phyloP scores from a whole-genome alignment of 2,888 invertebrate genomes.

The Meliscaeva auricollis region DNA sequence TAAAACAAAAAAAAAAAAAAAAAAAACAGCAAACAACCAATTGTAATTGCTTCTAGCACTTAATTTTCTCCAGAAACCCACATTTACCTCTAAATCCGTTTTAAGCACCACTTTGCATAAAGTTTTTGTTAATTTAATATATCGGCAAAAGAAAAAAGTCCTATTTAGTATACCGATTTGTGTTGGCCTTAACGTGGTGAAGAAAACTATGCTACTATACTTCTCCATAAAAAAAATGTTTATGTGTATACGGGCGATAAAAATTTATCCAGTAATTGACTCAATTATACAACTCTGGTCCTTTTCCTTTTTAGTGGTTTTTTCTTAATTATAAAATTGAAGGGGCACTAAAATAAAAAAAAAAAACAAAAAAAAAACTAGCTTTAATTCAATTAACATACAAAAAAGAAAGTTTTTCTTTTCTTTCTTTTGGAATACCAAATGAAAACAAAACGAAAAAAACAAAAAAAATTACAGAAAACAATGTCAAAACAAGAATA shows the following conservation, averaged over 20 bases:
- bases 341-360: slow-evolving; percentile 17
- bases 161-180: neutral
- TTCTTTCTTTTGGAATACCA: neutral
- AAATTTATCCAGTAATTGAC: slow-evolving; percentile 70
- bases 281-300: slow-evolving; percentile 58
- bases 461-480: slow-evolving; percentile 34
- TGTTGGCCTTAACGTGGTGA: neutral
- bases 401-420: slow-evolving; percentile 36
- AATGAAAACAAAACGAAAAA: slow-evolving; percentile 14
- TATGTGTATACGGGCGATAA: slow-evolving; percentile 16
- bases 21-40: slow-evolving; percentile 13
- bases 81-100: slow-evolving; percentile 60
- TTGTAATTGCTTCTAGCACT: slow-evolving; percentile 52
- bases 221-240: neutral
- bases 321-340: slow-evolving; percentile 68
- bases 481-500: slow-evolving; percentile 39
- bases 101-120: slow-evolving; percentile 40
- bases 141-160: neutral
- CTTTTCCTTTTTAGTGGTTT: slow-evolving; percentile 25
- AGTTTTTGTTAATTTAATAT: slow-evolving; percentile 23
- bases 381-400: slow-evolving; percentile 59
- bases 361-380: slow-evolving; percentile 25
- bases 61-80: slow-evolving; percentile 60
- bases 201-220: neutral
- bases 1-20: no score